Base-by-base conservation (phyloP, 2,888 invertebrate species). In the Quadriops clusia region DNA sequence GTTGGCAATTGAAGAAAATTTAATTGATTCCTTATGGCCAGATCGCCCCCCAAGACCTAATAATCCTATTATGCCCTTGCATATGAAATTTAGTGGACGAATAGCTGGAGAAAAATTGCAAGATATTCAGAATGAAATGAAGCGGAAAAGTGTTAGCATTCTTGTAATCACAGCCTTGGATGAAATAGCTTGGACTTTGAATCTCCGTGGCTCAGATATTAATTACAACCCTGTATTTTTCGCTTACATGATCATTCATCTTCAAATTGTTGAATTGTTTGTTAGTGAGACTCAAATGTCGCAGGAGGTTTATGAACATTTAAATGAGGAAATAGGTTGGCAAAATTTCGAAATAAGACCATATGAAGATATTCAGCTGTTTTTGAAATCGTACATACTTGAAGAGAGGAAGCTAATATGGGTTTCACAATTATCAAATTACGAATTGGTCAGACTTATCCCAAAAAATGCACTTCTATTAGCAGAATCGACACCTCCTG, bases 201-300 rank as follows among this genome's bases (percentile, higher is more conserved):
- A 94, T 61, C 65, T 91, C 13, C 70, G 94, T 32, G 94, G 93
- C 5, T 74, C 77, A 2, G 94, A 94, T 55, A 90, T 94, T 37
- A 67, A 72, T 13, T 91, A 73, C 65, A 91, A 90, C 55, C 93
- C 93, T 0, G 83, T 85, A 1, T 84, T 85, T 54, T 83, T 80
- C 54, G 67, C 81, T 0, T 84, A 81, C 46, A 63, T 79, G 0
- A 58, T 78, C 12, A 56, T 83, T 5, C 70, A 70, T 8, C 50
- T 54, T 1, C 64, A 71, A 15, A 54, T 69, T 0, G 62, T 76
- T 4, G 65, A 67, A 25, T 50, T 89, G 16, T 87, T 84, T 56
- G 66, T 84, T 44, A 72, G 77, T 31, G 61, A 67, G 9, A 61
- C 61, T 1, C 67, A 67, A 43, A 45, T 76, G 4, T 62, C 68